Base-by-base conservation (phyloP, 2,113 vertebrate genomes). In the Clarias gariepinus region DNA sequence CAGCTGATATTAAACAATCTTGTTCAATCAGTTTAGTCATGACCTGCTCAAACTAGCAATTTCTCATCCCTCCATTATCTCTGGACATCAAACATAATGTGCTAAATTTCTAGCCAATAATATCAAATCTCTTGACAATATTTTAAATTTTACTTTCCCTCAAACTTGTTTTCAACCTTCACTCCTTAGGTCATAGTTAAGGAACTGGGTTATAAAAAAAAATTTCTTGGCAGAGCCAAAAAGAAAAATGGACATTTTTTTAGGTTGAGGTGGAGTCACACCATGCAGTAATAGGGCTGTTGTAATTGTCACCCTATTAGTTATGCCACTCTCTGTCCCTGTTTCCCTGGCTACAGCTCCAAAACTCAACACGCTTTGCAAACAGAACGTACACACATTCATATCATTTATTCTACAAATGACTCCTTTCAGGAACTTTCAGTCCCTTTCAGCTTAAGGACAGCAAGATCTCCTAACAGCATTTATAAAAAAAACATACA, bases 231-330 rank as follows among this genome's bases (percentile, higher is more conserved):
- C 52, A 69, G 21, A 41, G 64, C n/a, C 47, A 33, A 33, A 79
- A 79, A 66, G 41, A 77, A 25, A 74, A 85, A 85, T 8, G 11
- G 8, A 55, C 25, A 81, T 41, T 9, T n/a, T 84, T 57, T 92
- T 92, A 92, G 92, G 92, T 93, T 89, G 89, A 91, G 92, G 90
- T 74, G 89, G 92, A 91, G 90, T 88, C 87, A 7, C 82, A 89
- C 89, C 92, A 94, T 92, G 93, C 93, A 91, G 92, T 94, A 94
- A 94, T 92, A 92, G 91, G 52, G 71, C 91, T 90, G 90, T 91
- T 91, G 91, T 93, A 94, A 94, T 93, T 94, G 93, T 95, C 94
- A 94, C 93, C 88, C 93, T 93, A 94, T 94, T 93, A 94, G 93
- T 94, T 94, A 94, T 92, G 93, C 93, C 90, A 93, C 63, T 92